A percentile compares a stretch with the other conserved stretches of the same genome.
These are phyloP conservation scores for Ormyrus labotus DNA, from an alignment of 2,888 invertebrate genomes.

Conservation along the genomic window DNA sequence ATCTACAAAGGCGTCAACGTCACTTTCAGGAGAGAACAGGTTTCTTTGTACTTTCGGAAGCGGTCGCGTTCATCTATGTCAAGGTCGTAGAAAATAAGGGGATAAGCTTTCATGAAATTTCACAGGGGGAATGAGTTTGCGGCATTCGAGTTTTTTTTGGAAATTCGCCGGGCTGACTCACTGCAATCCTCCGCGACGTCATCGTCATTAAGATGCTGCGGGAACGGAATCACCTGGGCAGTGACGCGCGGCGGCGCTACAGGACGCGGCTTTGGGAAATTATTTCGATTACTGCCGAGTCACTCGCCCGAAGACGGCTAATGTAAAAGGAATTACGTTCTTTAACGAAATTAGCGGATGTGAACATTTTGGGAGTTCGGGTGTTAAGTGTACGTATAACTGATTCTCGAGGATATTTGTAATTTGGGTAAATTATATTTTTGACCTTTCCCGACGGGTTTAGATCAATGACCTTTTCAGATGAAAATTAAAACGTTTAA, in stretches of 20 bases:
- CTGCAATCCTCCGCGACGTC: background rate
- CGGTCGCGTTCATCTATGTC: conserved; percentile 20
- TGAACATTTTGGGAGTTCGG: background rate
- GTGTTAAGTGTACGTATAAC: too few relatives aligned
- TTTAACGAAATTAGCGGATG: background rate
- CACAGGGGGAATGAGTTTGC: too few relatives aligned
- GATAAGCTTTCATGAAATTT: background rate
- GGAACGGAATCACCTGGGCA: background rate
- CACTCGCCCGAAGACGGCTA: background rate
- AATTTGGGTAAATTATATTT: too few relatives aligned
- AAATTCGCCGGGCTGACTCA: conserved; percentile 5
- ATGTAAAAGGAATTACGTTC: background rate
- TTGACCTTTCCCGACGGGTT: too few relatives aligned
- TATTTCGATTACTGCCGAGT: conserved; percentile 1
- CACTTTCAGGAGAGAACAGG: conserved; percentile 19
- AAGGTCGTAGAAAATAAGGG: conserved; percentile 23
- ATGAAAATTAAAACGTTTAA: too few relatives aligned
- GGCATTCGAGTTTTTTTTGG: background rate
- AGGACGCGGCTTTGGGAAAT: background rate
- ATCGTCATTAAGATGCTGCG: too few relatives aligned
- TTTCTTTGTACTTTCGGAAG: conserved; percentile 24
- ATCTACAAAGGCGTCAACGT: conserved; percentile 3
- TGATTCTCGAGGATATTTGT: too few relatives aligned
- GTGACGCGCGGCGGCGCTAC: background rate
- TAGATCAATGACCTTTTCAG: too few relatives aligned